Evolutionary conservation across 2,113 vertebrate species (phyloP).

Genomic region (Rhea americana): DNA sequence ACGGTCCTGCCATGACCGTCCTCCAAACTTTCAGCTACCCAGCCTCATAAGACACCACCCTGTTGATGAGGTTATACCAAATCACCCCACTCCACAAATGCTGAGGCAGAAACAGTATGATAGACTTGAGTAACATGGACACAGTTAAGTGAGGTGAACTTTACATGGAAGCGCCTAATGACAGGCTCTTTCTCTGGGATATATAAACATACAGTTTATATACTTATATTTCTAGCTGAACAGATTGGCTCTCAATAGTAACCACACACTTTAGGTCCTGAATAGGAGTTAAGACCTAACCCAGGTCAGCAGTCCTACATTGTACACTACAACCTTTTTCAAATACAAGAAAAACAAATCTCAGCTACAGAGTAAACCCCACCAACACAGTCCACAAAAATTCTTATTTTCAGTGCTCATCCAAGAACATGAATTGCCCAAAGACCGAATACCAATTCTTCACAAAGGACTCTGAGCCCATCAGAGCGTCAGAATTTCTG

Average conservation of each 20-base stretch:
- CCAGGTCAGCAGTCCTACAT: not conserved
- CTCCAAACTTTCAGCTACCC: not conserved
- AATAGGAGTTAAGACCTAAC: constrained; percentile 7
- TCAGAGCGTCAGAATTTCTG: not conserved
- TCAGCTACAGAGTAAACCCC: constrained; percentile 8
- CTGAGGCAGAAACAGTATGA: not conserved
- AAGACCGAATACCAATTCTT: not conserved
- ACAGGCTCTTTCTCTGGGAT: not conserved
- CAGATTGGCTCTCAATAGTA: constrained; percentile 1
- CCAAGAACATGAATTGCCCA: constrained; percentile 1
- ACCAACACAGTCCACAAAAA: not conserved
- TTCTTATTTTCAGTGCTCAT: not conserved
- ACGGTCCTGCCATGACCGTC: not conserved
- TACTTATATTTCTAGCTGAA: not conserved
- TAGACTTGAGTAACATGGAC: not conserved
- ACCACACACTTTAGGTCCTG: constrained; percentile 4
- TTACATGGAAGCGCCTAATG: rapidly evolving
- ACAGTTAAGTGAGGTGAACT: not conserved
- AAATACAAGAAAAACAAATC: not conserved
- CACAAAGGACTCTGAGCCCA: not conserved
- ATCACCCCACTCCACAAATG: not conserved
- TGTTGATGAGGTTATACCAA: not conserved
- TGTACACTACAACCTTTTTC: not conserved
- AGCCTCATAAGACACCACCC: rapidly evolving
- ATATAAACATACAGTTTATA: not conserved